phyloP scores from a whole-genome alignment of 2,113 vertebrate genomes.

The Etheostoma cragini region DNA sequence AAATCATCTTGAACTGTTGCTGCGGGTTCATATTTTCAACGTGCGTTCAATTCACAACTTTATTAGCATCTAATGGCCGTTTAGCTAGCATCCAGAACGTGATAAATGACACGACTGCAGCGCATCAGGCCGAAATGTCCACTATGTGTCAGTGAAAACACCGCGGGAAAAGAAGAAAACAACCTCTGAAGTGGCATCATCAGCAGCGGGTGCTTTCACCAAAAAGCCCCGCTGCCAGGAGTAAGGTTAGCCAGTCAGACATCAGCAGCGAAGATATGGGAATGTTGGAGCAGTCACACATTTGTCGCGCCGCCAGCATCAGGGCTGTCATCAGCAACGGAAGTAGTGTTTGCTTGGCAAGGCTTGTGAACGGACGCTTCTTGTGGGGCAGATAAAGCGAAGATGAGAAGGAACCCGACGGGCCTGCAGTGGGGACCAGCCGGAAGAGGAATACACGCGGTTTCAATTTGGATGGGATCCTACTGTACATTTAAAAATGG shows the following conservation, averaged over 20 bases:
- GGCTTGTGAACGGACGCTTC: constrained; percentile 53
- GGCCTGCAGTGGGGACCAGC: constrained; percentile 15
- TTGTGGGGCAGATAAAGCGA: constrained; percentile 56
- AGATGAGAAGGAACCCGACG: constrained; percentile 32
- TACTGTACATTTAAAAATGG: not conserved
- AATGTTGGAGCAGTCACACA: constrained; percentile 47
- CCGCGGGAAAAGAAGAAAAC: not conserved
- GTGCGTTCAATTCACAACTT: not conserved
- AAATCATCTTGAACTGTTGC: not conserved
- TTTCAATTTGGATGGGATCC: not conserved
- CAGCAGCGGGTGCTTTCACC: constrained; percentile 52
- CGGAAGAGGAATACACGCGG: not conserved
- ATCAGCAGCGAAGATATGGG: constrained; percentile 38
- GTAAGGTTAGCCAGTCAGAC: not conserved
- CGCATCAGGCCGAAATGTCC: not conserved
- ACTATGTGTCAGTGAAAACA: not conserved
- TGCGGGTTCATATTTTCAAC: not conserved
- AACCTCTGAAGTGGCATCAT: constrained; percentile 1
- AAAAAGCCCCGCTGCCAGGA: constrained; percentile 22
- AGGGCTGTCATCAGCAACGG: constrained; percentile 45
- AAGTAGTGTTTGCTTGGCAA: constrained; percentile 53
- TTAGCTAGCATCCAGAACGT: not conserved
- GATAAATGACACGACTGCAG: no score
- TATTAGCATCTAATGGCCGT: not conserved
- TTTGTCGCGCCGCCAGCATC: constrained; percentile 52